A percentile compares a stretch with the other conserved stretches of the same genome.
phyloP scores from a whole-genome alignment of 1,140 invertebrate species.

The Conopomorpha cramerella region DNA sequence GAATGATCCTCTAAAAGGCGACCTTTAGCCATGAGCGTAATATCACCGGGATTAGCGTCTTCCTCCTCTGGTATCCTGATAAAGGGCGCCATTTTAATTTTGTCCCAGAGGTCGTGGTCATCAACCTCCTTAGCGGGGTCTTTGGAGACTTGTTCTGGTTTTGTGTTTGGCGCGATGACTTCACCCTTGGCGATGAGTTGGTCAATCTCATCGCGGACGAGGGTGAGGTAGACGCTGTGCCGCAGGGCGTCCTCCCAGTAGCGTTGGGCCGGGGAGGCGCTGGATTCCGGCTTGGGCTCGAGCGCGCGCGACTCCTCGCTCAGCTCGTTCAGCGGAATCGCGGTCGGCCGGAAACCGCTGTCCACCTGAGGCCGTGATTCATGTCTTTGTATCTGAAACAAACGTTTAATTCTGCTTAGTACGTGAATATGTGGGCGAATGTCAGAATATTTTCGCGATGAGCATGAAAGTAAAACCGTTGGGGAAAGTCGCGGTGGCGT shows the following conservation, averaged over 20 bases:
- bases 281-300: constrained; percentile 22
- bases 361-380: constrained; percentile 17
- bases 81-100: constrained; percentile 60
- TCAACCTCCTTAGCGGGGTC: constrained; percentile 30
- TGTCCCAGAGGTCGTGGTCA: constrained; percentile 55
- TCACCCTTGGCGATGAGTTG: constrained; percentile 36
- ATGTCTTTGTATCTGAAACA: constrained; percentile 21
- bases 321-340: constrained; percentile 38
- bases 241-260: constrained; percentile 64
- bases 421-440: no score
- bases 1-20: constrained; percentile 57
- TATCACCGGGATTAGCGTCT: constrained; percentile 61
- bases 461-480: constrained; percentile 52
- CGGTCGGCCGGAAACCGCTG: constrained; percentile 40
- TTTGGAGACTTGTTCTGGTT: constrained; percentile 19
- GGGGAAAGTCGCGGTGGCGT: no score
- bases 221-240: constrained; percentile 63
- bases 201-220: constrained; percentile 57
- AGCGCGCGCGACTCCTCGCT: constrained; percentile 30
- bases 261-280: constrained; percentile 29
- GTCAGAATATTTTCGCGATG: no score
- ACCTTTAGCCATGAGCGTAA: constrained; percentile 64
- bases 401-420: no score
- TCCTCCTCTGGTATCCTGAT: constrained; percentile 39
- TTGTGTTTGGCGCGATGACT: constrained; percentile 26